Evolutionary conservation across 2,888 invertebrate species (phyloP), one percentile per base, ranked within the genome.

Genomic region (Agrilus biguttatus): DNA sequence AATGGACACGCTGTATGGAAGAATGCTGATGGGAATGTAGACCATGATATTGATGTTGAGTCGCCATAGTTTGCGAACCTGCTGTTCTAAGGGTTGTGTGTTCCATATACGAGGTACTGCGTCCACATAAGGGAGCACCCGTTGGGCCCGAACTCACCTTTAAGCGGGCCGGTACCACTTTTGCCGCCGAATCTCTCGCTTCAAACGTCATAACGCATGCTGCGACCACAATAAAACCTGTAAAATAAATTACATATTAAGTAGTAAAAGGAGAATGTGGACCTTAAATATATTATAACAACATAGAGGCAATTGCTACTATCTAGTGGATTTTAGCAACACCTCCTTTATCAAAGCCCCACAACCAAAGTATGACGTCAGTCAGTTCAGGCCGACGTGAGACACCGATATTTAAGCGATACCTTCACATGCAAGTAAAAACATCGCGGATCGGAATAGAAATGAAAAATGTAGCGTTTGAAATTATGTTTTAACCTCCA

Each of bases 121-220:
- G 45, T 7, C 45, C 48, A 34, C 45, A 43, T 10, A 28, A 10
- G 1, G 46, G 19, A 3, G 46, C 39, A 34, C 50, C 43, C 39
- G 23, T 19, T 14, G 59, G 55, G 5, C 56, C 57, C 12, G 55
- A 55, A 45, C 59, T 61, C 49, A 62, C 37, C 52, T 75, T 74
- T 45, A 78, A 70, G 17, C 80, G 74, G 32, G 88, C 87, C 1
- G 90, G 90, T 13, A 89, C 87, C 41, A 93, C 88, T 63, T 85
- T 86, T 2, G 92, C 89, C 0, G 95, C 89, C 47, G 89, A 89
- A 66, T 96, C 96, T 3, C 95, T 77, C 1, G 92, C 91, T 62
- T 96, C 96, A 61, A 96, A 92, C n/a, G 95, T 96, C 85, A 96
- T 91, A 41, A 97, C 96, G 61, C 95, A 95, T 0, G 95, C 92